A percentile compares a stretch with the other conserved stretches of the same genome.
Conservation (phyloP, 2,113 vertebrate genomes). For the Neodon shergylaensis region DNA sequence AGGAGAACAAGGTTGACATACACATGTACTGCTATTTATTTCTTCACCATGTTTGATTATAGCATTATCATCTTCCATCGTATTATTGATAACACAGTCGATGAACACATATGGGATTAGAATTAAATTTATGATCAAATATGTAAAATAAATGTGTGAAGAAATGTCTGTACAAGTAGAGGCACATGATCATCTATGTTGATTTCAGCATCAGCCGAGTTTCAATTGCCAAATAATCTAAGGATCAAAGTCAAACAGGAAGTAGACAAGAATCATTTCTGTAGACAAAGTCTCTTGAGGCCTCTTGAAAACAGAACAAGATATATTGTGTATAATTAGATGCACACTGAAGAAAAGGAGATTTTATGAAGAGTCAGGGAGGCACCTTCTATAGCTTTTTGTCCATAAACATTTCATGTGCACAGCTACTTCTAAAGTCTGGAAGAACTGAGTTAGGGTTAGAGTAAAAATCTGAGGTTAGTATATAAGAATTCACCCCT, state of each 20-base stretch:
- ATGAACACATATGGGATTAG: slow-evolving; percentile 12
- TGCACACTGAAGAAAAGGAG: background rate
- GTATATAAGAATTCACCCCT: background rate
- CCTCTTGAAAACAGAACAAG: background rate
- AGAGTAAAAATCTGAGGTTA: background rate
- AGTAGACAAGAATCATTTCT: background rate
- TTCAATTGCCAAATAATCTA: slow-evolving; percentile 36
- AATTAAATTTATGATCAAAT: slow-evolving; percentile 9
- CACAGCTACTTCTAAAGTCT: background rate
- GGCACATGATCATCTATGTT: background rate
- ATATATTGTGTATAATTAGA: slow-evolving; percentile 16
- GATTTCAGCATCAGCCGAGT: slow-evolving; percentile 31
- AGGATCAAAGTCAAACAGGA: background rate
- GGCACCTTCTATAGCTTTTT: background rate
- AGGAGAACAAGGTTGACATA: background rate
- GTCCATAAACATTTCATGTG: background rate
- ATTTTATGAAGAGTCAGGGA: background rate
- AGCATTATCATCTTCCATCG: slow-evolving; percentile 28
- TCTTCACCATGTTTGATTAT: slow-evolving; percentile 9
- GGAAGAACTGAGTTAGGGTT: background rate
- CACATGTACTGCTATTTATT: background rate
- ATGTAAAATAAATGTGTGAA: background rate
- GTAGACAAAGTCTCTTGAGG: background rate
- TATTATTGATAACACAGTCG: background rate
- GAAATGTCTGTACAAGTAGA: background rate